phyloP scores from a whole-genome alignment of 1,140 invertebrate genomes.

The Scaptomyza pallida region DNA sequence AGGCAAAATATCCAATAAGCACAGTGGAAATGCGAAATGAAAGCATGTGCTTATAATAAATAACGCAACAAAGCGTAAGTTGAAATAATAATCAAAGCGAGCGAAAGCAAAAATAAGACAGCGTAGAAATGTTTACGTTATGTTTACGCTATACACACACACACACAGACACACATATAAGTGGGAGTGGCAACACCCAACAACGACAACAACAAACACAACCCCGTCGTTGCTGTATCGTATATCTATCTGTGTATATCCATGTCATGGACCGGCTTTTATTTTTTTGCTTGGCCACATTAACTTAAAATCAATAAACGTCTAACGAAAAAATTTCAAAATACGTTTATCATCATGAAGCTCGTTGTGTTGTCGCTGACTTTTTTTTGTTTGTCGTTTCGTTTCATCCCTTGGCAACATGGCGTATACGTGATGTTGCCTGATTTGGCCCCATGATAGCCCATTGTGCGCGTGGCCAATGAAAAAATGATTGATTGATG shows the following conservation, averaged over 20 bases:
- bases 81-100: constrained; percentile 27
- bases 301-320: constrained; percentile 68
- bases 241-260: constrained; percentile 33
- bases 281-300: constrained; percentile 52
- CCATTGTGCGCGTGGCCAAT: constrained; percentile 22
- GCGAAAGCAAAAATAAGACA: constrained; percentile 1
- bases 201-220: too few relatives aligned
- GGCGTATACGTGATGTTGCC: constrained; percentile 64
- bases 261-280: constrained; percentile 38
- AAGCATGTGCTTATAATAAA: constrained; percentile 14
- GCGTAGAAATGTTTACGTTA: constrained; percentile 28
- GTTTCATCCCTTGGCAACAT: constrained; percentile 38
- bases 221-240: constrained; percentile 30
- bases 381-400: too few relatives aligned
- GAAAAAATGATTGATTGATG: constrained; percentile 68
- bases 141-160: constrained; percentile 42
- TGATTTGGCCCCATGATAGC: constrained; percentile 40
- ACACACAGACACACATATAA: not conserved
- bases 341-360: constrained; percentile 45
- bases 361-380: constrained; percentile 3
- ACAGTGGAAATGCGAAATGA: not conserved
- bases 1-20: constrained; percentile 3
- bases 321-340: constrained; percentile 61
- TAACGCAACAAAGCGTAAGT: constrained; percentile 14
- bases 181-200: constrained; percentile 6